Percentiles rank a stretch among this genome's conserved stretches.
phyloP scores from a whole-genome alignment of 1,140 invertebrate species.

The Drosophila sp. region DNA sequence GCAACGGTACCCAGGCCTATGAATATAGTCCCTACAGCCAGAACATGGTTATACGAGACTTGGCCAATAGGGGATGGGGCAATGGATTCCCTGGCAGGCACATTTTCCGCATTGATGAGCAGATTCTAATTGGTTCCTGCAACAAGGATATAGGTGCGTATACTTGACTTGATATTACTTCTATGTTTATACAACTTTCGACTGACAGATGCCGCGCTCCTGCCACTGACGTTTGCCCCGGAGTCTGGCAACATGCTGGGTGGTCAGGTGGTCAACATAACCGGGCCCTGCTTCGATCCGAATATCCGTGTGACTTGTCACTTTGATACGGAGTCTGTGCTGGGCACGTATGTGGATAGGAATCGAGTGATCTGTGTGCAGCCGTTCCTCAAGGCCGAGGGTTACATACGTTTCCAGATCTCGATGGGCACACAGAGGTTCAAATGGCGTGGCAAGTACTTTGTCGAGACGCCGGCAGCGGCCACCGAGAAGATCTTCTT shows the following conservation, averaged over 20 bases:
- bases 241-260: constrained; percentile 96
- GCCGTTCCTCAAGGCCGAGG: constrained; percentile 94
- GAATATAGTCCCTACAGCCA: constrained; percentile 97
- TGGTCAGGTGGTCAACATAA: constrained; percentile 95
- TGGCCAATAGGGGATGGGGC: constrained; percentile 92
- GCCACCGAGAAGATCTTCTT: constrained; percentile 94
- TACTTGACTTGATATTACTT: constrained; percentile 8
- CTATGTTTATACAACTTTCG: not conserved
- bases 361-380: constrained; percentile 96
- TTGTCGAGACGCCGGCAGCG: constrained; percentile 94
- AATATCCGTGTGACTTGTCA: constrained; percentile 91
- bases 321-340: constrained; percentile 91
- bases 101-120: constrained; percentile 97
- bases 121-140: constrained; percentile 95
- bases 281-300: constrained; percentile 94
- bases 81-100: constrained; percentile 95
- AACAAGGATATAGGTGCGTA: constrained; percentile 93
- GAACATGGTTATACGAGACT: constrained; percentile 91
- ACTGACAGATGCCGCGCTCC: constrained; percentile 89
- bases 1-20: constrained; percentile 95
- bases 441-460: constrained; percentile 96
- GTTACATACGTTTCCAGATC: constrained; percentile 95
- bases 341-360: constrained; percentile 89
- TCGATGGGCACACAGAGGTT: constrained; percentile 92
- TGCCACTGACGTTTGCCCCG: constrained; percentile 94